Evolutionary conservation across 2,113 vertebrate genomes (phyloP), one percentile per base, ranked within the genome.

Genomic region (Todiramphus saurophagus): DNA sequence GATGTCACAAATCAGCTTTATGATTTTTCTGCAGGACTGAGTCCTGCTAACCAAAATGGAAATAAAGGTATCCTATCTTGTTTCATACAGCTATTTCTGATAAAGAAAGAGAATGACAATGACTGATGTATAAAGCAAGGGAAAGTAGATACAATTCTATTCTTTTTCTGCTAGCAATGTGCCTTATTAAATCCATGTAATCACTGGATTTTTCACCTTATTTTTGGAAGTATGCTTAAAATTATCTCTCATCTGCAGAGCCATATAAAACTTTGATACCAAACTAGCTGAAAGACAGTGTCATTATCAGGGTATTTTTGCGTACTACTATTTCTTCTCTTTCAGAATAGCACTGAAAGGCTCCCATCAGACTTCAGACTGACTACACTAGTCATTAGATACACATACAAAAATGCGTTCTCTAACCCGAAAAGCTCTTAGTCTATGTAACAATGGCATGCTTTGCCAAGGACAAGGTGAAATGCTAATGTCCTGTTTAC

Each of bases 391-490:
- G 92, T 76, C 75, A 69, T 92, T 94, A 85, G 83, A 51, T 72
- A 55, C 39, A 73, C 55, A 78, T 44, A 39, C 60, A 75, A 86
- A 87, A 94, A 72, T 68, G 64, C 2, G 4, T 77, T 96, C 55
- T 80, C 60, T 77, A 80, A 84, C 69, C 43, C 24, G 21, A 58
- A 94, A 83, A 72, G 78, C 84, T 91, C 93, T 93, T 94, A 83
- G 46, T 88, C 63, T 83, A 76, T 73, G 63, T 50, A 90, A 72
- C 50, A 80, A 59, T 62, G 68, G 35, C 69, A 60, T 73, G 35
- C 56, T 92, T 85, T 92, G 76, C 83, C 91, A 96, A 80, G 84
- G 72, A 91, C 85, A 94, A 90, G 79, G 90, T 96, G 88, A 96
- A 93, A 94, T 94, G 81, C 72, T 69, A 83, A 78, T 86, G 75